A percentile compares a stretch with the other conserved stretches of the same genome.
Evolutionary conservation across 37 sponge, comb jelly and placozoan species (phyloP).

Genomic region (Eunapius fragilis): DNA sequence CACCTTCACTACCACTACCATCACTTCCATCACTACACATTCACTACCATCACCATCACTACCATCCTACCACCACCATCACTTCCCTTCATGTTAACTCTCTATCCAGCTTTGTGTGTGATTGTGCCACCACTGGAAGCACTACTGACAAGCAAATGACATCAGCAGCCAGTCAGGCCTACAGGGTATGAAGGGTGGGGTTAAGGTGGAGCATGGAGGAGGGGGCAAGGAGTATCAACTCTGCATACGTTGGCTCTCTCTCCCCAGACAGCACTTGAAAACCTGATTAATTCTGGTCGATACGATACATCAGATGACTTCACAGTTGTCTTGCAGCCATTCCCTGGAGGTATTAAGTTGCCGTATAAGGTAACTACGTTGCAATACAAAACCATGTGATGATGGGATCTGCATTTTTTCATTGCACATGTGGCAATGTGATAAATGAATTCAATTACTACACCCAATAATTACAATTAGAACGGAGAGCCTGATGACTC

Average conservation of each 20-base stretch:
- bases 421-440: not conserved
- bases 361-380: constrained; percentile 17
- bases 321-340: constrained; percentile 75
- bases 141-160: not conserved
- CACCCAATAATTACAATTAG: not conserved
- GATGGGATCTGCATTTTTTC: not conserved
- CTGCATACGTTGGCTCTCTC: not conserved
- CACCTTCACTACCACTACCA: not conserved
- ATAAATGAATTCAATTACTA: not conserved
- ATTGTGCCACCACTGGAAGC: not conserved
- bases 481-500: constrained; percentile 32
- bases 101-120: not conserved
- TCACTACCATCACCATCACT: not conserved
- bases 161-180: not conserved
- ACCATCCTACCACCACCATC: not conserved
- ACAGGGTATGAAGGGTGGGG: not conserved
- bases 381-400: not conserved
- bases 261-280: constrained; percentile 4
- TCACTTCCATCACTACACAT: not conserved
- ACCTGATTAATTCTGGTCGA: constrained; percentile 1
- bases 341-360: constrained; percentile 11
- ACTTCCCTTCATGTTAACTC: not conserved
- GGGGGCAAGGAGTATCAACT: not conserved
- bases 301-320: constrained; percentile 56
- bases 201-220: not conserved